Evolutionary conservation across 2,113 vertebrate genomes (phyloP).

Genomic region (Cacatua alba): DNA sequence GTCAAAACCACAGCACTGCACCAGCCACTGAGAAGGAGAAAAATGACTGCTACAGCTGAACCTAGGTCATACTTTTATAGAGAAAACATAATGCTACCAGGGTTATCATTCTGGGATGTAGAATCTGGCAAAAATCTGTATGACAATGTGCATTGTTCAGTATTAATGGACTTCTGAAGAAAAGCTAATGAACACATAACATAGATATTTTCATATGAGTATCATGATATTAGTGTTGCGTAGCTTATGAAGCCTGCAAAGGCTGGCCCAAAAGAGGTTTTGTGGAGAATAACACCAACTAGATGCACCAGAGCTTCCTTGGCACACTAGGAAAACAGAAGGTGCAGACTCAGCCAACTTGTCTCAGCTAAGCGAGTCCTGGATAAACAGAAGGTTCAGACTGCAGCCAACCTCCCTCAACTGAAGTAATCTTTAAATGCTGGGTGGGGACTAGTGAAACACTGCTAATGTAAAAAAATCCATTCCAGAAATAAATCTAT

Average conservation of each 20-base stretch:
- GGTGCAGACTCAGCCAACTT: slow-evolving; percentile 16
- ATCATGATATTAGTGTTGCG: not conserved
- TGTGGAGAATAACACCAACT: not conserved
- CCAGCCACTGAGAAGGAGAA: too few relatives aligned
- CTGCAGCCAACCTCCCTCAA: slow-evolving; percentile 12
- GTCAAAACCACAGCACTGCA: too few relatives aligned
- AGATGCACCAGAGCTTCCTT: not conserved
- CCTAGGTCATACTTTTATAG: not conserved
- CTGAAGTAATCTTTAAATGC: not conserved
- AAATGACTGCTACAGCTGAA: too few relatives aligned
- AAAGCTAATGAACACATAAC: not conserved
- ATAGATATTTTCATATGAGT: not conserved
- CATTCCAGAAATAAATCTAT: slow-evolving; percentile 38
- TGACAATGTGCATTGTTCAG: not conserved
- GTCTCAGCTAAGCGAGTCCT: not conserved
- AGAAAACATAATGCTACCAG: not conserved
- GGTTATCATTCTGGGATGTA: not conserved
- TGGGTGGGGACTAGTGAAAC: not conserved
- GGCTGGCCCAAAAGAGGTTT: not conserved
- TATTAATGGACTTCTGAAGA: not conserved
- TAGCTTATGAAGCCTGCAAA: not conserved
- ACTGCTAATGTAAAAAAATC: not conserved
- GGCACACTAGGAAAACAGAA: slow-evolving; percentile 26
- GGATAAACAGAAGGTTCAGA: slow-evolving; percentile 38
- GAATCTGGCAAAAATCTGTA: not conserved